Evolutionary conservation across 2,113 vertebrate species (phyloP).

Genomic region (Odontesthes bonariensis): DNA sequence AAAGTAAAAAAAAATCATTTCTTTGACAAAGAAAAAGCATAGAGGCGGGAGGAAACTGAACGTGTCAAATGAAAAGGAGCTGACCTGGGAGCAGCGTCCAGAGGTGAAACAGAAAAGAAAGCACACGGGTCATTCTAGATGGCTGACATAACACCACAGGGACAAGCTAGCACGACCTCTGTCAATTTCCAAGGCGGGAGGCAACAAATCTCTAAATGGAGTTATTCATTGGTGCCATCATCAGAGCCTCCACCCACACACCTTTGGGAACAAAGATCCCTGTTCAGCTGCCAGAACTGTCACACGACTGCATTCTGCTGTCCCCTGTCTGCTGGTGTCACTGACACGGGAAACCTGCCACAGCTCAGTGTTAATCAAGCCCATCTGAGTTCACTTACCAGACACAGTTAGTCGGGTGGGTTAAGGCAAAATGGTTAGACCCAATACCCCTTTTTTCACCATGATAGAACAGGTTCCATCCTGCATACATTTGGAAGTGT

Average conservation of each 20-base stretch:
- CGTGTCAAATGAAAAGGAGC: no score
- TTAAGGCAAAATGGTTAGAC: no score
- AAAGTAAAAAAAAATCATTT: no score
- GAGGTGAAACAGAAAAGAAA: background rate
- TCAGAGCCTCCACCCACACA: slow-evolving; percentile 51
- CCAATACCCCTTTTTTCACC: background rate
- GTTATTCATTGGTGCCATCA: slow-evolving; percentile 60
- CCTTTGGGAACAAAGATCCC: slow-evolving; percentile 56
- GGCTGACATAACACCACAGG: slow-evolving; percentile 28
- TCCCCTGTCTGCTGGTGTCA: slow-evolving; percentile 34
- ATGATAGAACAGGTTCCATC: background rate
- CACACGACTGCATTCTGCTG: slow-evolving; percentile 44
- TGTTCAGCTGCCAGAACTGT: slow-evolving; percentile 30
- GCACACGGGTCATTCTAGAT: slow-evolving; percentile 22
- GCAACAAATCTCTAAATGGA: slow-evolving; percentile 56
- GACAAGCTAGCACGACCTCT: slow-evolving; percentile 27
- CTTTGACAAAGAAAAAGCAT: background rate
- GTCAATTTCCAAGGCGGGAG: slow-evolving; percentile 16
- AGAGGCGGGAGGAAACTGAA: background rate
- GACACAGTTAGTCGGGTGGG: background rate
- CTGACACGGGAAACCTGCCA: slow-evolving; percentile 4
- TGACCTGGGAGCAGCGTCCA: background rate
- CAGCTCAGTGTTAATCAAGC: slow-evolving; percentile 2
- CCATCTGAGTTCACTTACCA: background rate
- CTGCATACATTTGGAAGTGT: background rate